phyloP scores from a whole-genome alignment of 2,888 invertebrate genomes.

The Schizaphis graminum region DNA sequence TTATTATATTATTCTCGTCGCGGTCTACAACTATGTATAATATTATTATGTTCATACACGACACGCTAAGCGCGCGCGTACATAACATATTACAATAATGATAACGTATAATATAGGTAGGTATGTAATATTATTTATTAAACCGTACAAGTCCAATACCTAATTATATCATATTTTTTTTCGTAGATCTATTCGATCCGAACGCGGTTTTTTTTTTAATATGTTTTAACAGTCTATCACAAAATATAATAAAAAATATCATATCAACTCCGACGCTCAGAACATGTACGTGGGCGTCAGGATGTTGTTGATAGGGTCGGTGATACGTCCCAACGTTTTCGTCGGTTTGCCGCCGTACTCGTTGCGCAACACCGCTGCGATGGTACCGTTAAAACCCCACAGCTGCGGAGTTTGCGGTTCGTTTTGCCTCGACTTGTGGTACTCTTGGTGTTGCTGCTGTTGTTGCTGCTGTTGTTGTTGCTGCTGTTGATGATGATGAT shows the following conservation, averaged over 20 bases:
- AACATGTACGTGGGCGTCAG: slow-evolving; percentile 63
- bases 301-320: slow-evolving; percentile 63
- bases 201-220: not conserved
- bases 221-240: not conserved
- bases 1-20: not conserved
- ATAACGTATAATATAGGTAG: not conserved
- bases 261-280: not conserved
- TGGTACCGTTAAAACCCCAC: slow-evolving; percentile 63
- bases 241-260: not conserved
- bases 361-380: slow-evolving; percentile 61
- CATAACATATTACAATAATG: slow-evolving; percentile 1
- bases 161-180: not conserved
- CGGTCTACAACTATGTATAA: slow-evolving; percentile 23
- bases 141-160: slow-evolving; percentile 10
- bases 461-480: slow-evolving; percentile 26
- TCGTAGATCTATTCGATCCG: slow-evolving; percentile 1
- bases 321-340: slow-evolving; percentile 61
- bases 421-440: slow-evolving; percentile 38
- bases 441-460: slow-evolving; percentile 53
- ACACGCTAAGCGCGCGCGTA: not conserved
- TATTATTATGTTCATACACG: not conserved
- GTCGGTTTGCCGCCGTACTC: slow-evolving; percentile 57
- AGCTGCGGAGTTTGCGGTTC: not conserved
- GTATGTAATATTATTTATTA: not conserved
- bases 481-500: not conserved